Evolutionary conservation across 2,797 vertebrate species (phyloP).

Genomic region (Neopelma chrysocephalum): DNA sequence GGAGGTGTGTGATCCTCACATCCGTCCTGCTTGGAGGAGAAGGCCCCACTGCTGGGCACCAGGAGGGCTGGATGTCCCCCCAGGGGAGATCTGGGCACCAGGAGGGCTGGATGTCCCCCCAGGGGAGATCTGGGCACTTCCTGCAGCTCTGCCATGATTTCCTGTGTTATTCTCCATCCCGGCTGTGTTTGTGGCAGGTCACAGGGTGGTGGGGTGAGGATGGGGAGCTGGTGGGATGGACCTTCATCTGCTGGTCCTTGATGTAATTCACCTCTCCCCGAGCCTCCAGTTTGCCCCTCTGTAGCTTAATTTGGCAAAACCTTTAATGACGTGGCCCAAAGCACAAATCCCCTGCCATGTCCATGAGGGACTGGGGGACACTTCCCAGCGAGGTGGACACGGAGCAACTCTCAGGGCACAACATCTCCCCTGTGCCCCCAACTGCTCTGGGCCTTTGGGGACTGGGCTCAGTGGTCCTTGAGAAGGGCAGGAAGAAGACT

Average conservation of each 20-base stretch:
- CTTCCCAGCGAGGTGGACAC: rapidly evolving
- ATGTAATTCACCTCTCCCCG: not conserved
- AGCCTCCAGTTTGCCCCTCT: not conserved
- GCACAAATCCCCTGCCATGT: not conserved
- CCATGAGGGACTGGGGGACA: not conserved
- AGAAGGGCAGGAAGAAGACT: not conserved
- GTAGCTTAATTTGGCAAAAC: not conserved
- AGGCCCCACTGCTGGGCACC: not conserved
- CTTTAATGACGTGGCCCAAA: not conserved
- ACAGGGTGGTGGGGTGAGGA: not conserved
- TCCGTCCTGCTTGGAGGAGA: not conserved
- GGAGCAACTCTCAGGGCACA: not conserved
- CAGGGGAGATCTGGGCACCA: not conserved
- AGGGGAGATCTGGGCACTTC: not conserved
- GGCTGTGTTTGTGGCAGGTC: not conserved
- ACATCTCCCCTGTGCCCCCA: rapidly evolving
- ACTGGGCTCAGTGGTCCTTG: not conserved
- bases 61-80: not conserved
- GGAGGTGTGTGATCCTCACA: not conserved
- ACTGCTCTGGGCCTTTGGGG: not conserved
- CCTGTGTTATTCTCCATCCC: not conserved
- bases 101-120: not conserved
- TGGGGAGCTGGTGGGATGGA: not conserved
- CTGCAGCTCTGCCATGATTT: not conserved
- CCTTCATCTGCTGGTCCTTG: not conserved